Conservation (phyloP, 2,797 vertebrate genomes). For the Tachyglossus aculeatus region DNA sequence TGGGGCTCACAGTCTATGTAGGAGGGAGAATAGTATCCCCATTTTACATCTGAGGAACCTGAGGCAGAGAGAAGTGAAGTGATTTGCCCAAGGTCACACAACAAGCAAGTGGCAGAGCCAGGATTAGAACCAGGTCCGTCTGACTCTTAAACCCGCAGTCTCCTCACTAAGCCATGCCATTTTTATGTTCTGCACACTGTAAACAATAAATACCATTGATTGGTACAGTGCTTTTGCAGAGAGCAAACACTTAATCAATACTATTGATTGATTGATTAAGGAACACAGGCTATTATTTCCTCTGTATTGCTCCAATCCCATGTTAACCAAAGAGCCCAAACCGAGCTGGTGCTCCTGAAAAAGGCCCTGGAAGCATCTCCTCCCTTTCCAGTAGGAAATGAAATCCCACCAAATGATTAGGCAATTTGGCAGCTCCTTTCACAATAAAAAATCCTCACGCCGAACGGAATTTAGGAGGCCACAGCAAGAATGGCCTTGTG, state of each 20-base stretch:
- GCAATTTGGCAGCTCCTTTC: conserved; percentile 34
- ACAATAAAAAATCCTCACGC: conserved; percentile 24
- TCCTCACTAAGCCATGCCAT: neutral
- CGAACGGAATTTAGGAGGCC: conserved; percentile 23
- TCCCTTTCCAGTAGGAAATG: conserved; percentile 4
- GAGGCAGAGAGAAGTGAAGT: neutral
- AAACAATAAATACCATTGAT: neutral
- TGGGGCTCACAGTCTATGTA: no score
- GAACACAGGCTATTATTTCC: neutral
- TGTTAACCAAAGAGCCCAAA: no score
- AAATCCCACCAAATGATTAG: no score
- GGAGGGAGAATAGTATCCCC: neutral
- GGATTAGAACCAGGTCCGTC: neutral
- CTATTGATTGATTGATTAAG: neutral
- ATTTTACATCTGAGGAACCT: neutral
- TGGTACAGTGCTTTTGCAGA: neutral
- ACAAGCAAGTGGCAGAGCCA: neutral
- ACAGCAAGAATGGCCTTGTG: conserved; percentile 22
- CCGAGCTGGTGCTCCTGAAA: neutral
- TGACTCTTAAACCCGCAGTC: neutral
- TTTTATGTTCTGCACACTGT: neutral
- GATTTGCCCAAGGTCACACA: neutral
- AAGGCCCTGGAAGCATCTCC: neutral
- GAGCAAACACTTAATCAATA: no score
- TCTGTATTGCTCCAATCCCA: no score